Base-by-base conservation (phyloP, 1,140 invertebrate genomes). In the Triops longicaudatus region DNA sequence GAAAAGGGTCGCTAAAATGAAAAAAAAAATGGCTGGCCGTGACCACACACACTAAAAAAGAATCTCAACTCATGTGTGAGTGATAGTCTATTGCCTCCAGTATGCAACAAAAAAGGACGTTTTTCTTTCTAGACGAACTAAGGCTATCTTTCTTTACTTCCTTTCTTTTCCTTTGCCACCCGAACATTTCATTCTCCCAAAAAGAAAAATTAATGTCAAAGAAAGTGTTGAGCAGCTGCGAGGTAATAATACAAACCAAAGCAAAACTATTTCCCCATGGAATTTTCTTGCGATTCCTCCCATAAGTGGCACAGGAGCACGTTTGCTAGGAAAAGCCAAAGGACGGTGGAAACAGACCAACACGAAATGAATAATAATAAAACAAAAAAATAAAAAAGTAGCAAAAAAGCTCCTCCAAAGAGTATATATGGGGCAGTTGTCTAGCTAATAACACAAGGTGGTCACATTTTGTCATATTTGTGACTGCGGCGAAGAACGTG, bases 381-480 rank as follows among this genome's bases (percentile, higher is more conserved):
- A 0, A 63, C 5, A 63, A 11, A 63, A 63, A 63, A 63, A 22
- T 17, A 5, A 9, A 63, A 63, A 63, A 17, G 50, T 63, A 6
- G 5, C 14, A 5, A 63, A 17, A 63, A 63, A 22, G 17, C 50
- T 22, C 50, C 10, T 7, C 31, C 31, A n/a, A n/a, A n/a, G 43
- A 44, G 43, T 44, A 44, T 44, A 44, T 44, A 44, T 44, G 50
- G 31, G 50, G 50, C 50, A 63, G 50, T 63, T 63, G 50, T 63
- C 10, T 63, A 63, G 50, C 50, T 63, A 63, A 63, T 63, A 63
- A 63, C 50, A 63, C 50, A 63, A 63, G 50, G 50, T 63, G 50
- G 50, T 22, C 50, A 63, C 50, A 63, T 63, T 63, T 63, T 63
- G 50, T 63, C 50, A 63, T 63, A 63, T 63, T 63, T 63, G 50